Conservation (phyloP, 2,888 invertebrate species). For the Atrina japonica region DNA sequence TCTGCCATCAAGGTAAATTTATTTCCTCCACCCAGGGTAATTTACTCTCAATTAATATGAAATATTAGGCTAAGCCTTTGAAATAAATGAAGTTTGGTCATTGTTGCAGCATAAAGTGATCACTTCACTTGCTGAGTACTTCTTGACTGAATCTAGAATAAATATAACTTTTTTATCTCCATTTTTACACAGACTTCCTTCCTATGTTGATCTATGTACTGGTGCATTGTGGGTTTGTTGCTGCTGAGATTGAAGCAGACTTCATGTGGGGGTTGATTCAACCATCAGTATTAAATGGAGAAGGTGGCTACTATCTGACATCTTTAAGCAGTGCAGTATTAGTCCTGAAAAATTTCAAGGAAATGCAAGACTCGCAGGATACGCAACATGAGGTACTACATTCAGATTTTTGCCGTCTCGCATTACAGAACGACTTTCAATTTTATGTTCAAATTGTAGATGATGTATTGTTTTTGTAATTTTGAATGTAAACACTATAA, state of each 20-base stretch:
- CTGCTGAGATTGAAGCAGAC: slow-evolving; percentile 96
- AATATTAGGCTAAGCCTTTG: too few species aligned
- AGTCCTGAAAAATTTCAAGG: slow-evolving; percentile 87
- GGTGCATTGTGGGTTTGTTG: slow-evolving; percentile 92
- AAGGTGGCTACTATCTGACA: slow-evolving; percentile 96
- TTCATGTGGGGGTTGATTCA: slow-evolving; percentile 97
- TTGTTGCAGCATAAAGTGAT: too few species aligned
- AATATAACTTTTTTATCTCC: too few species aligned
- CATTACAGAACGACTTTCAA: neutral
- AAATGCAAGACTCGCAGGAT: slow-evolving; percentile 65
- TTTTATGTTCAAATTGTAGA: neutral
- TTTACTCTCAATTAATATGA: too few species aligned
- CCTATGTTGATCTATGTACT: slow-evolving; percentile 95
- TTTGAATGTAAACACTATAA: too few species aligned
- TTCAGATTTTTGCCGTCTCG: too few species aligned
- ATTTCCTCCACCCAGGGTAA: too few species aligned
- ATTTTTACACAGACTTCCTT: slow-evolving; percentile 89
- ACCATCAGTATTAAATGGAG: slow-evolving; percentile 93
- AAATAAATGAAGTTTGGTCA: too few species aligned
- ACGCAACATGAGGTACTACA: slow-evolving; percentile 67
- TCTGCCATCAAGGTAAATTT: too few species aligned
- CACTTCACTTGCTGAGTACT: too few species aligned
- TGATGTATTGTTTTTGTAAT: neutral
- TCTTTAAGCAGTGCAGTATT: slow-evolving; percentile 96
- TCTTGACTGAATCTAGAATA: too few species aligned